A percentile compares a stretch with the other conserved stretches of the same genome.
Conservation (phyloP, 64 coral and sea anemone species). For the Porites australiensis region DNA sequence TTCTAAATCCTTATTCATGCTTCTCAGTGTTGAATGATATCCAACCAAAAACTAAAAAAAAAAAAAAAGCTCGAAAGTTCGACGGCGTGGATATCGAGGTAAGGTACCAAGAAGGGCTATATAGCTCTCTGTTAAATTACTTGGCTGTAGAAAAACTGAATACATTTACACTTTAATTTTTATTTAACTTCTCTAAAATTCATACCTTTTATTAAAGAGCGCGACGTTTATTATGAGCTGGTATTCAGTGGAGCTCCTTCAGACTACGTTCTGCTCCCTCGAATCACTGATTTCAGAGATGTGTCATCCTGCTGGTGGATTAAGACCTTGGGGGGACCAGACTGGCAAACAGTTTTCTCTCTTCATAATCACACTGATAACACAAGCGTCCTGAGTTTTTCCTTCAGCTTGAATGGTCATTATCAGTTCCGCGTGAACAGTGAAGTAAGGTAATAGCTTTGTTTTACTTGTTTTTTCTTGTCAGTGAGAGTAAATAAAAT, state of each 20-base stretch:
- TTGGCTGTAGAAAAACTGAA: too few species aligned
- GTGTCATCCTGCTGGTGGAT: constrained; percentile 47
- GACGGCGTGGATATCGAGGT: too few species aligned
- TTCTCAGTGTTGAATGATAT: too few species aligned
- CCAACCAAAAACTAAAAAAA: too few species aligned
- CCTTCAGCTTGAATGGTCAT: neutral
- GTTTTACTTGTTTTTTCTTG: too few species aligned
- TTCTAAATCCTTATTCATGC: too few species aligned
- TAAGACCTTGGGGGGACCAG: neutral
- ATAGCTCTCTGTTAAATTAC: too few species aligned
- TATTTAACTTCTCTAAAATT: neutral
- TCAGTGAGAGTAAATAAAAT: too few species aligned
- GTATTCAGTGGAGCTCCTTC: constrained; percentile 1
- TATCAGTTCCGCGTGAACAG: constrained; percentile 1
- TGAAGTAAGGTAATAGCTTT: constrained; percentile 4
- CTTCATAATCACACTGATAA: neutral
- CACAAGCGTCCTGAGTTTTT: constrained; percentile 1
- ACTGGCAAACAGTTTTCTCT: constrained; percentile 31
- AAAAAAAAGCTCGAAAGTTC: too few species aligned
- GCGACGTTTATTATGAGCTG: constrained; percentile 34
- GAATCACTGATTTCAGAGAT: constrained; percentile 22
- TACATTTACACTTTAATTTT: too few species aligned
- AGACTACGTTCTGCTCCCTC: constrained; percentile 18
- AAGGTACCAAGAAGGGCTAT: too few species aligned
- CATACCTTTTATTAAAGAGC: constrained; percentile 5